Percentiles rank a stretch among this genome's conserved stretches.
These are phyloP conservation scores for Australoheros scitulus DNA, from an alignment of 2,113 vertebrate genomes.

Conservation along the genomic window DNA sequence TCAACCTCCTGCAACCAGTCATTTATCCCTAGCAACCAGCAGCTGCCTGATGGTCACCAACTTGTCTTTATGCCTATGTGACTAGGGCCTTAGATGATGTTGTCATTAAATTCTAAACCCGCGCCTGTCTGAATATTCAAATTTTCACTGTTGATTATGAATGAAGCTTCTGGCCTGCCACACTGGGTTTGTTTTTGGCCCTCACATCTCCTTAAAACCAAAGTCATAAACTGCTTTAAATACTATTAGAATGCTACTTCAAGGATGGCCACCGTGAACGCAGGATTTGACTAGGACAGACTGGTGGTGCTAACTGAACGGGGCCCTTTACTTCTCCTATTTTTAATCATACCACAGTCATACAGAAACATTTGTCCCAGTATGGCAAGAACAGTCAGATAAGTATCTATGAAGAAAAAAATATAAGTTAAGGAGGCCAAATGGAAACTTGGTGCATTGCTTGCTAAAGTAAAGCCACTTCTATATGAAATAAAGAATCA, in stretches of 20 bases:
- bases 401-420: background rate
- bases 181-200: background rate
- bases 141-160: background rate
- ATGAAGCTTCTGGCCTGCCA: background rate
- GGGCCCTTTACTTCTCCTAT: background rate
- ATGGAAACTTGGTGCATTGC: background rate
- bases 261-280: background rate
- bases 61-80: background rate
- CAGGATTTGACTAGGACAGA: background rate
- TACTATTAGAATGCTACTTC: background rate
- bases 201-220: background rate
- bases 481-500: background rate
- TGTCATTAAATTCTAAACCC: background rate
- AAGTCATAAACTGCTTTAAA: background rate
- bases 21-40: background rate
- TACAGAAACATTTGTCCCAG: conserved; percentile 19
- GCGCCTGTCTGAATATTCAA: background rate
- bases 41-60: background rate
- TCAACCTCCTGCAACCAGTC: no score
- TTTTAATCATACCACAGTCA: background rate
- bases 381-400: background rate
- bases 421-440: background rate
- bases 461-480: background rate
- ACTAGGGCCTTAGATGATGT: background rate
- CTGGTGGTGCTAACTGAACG: background rate